A percentile compares a stretch with the other conserved stretches of the same genome.
phyloP scores from a whole-genome alignment of 2,888 invertebrate species.

The Loripinus fragilis region DNA sequence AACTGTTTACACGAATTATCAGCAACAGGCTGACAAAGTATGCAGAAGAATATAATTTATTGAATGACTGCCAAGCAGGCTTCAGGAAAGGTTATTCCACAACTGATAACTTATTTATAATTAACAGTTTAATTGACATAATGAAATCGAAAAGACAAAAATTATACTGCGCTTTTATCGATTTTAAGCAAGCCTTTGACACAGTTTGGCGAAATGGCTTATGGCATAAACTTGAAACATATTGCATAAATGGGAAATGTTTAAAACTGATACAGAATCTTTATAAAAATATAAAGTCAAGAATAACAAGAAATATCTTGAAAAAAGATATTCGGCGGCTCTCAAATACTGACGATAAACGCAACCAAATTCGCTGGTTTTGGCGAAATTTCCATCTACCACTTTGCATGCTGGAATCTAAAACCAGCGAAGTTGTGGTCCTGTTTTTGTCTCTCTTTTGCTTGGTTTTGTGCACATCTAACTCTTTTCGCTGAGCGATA shows the following conservation, averaged over 20 bases:
- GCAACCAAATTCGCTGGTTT: too few species aligned
- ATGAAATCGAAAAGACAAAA: neutral
- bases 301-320: too few species aligned
- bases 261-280: neutral
- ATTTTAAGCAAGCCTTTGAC: constrained; percentile 10
- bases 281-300: constrained; percentile 3
- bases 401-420: too few species aligned
- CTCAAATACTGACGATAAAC: too few species aligned
- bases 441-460: too few species aligned
- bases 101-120: neutral
- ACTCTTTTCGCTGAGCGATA: too few species aligned
- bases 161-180: neutral
- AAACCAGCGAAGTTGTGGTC: too few species aligned
- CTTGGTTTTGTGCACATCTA: too few species aligned
- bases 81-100: constrained; percentile 17
- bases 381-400: too few species aligned
- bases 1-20: constrained; percentile 2
- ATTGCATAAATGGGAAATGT: constrained; percentile 2
- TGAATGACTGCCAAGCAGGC: neutral
- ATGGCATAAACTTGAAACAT: neutral
- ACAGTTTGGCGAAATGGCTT: neutral
- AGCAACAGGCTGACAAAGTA: neutral
- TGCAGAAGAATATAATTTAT: neutral
- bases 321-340: too few species aligned
- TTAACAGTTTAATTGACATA: neutral